These are phyloP conservation scores for Hylaea fasciaria DNA, from an alignment of 2,888 invertebrate genomes.

Conservation along the genomic window DNA sequence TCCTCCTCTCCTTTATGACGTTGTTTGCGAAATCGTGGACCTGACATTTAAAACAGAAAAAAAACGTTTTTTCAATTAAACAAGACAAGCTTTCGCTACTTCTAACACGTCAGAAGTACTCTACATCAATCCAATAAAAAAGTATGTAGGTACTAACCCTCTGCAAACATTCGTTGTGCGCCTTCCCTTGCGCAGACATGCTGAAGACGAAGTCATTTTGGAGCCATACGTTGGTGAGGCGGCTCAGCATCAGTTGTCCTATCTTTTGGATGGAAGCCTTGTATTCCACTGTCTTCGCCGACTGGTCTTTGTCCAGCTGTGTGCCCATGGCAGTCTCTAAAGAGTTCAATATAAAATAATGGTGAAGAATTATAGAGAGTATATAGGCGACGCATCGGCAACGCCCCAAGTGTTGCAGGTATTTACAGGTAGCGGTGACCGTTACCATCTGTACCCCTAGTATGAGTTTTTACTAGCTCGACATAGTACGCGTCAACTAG, in stretches of 20 bases:
- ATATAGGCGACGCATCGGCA: no score
- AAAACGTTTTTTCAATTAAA: no score
- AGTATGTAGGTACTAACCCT: conserved; percentile 42
- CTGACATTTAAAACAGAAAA: conserved; percentile 1
- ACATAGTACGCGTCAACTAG: no score
- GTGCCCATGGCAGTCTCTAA: conserved; percentile 87
- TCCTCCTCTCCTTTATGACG: conserved; percentile 78
- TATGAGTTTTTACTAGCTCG: no score
- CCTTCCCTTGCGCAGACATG: conserved; percentile 69
- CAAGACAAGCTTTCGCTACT: no score
- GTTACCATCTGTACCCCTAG: no score
- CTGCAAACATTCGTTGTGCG: conserved; percentile 73
- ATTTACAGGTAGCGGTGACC: no score
- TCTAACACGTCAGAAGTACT: no score
- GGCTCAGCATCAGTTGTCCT: conserved; percentile 54
- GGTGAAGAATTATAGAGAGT: no score
- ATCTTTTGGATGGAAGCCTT: conserved; percentile 78
- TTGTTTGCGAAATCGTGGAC: conserved; percentile 82
- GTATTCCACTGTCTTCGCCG: conserved; percentile 71
- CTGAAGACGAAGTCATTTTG: conserved; percentile 81
- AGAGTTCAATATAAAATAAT: no score
- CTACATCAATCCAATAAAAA: neutral
- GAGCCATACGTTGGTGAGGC: conserved; percentile 82
- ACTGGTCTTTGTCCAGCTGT: conserved; percentile 72
- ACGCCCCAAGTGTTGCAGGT: no score